phyloP scores from a whole-genome alignment of 1,140 invertebrate genomes.

The Acromyrmex echinatior region DNA sequence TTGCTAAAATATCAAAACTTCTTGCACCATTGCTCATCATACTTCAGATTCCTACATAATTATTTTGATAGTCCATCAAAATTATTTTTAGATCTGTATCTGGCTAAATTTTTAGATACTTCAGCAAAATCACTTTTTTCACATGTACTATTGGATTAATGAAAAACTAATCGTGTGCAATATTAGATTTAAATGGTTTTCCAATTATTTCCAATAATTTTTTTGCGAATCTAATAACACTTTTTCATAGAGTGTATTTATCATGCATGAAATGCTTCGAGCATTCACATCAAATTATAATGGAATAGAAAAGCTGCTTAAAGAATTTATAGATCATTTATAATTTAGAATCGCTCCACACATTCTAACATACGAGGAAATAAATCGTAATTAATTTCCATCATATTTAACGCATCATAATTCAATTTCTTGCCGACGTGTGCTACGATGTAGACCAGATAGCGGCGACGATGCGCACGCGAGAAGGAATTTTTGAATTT shows the following conservation, averaged over 20 bases:
- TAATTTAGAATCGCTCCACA: not conserved
- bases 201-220: too few species aligned
- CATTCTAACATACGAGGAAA: not conserved
- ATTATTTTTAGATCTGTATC: too few species aligned
- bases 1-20: too few species aligned
- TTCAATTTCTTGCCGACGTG: constrained; percentile 47
- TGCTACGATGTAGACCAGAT: not conserved
- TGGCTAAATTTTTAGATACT: too few species aligned
- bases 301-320: not conserved
- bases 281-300: not conserved
- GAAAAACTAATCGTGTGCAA: too few species aligned
- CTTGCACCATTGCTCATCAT: too few species aligned
- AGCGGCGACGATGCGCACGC: not conserved
- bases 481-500: constrained; percentile 59
- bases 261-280: not conserved
- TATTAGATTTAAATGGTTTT: too few species aligned
- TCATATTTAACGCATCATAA: constrained; percentile 56
- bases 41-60: too few species aligned
- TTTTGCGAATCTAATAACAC: too few species aligned
- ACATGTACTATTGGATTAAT: too few species aligned
- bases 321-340: constrained; percentile 26
- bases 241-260: not conserved
- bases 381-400: constrained; percentile 52
- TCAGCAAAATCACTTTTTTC: too few species aligned
- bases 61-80: too few species aligned